A percentile compares a stretch with the other conserved stretches of the same genome.
Evolutionary conservation across 2,113 vertebrate genomes (phyloP).

Genomic region (Psilopsiagon aymara): DNA sequence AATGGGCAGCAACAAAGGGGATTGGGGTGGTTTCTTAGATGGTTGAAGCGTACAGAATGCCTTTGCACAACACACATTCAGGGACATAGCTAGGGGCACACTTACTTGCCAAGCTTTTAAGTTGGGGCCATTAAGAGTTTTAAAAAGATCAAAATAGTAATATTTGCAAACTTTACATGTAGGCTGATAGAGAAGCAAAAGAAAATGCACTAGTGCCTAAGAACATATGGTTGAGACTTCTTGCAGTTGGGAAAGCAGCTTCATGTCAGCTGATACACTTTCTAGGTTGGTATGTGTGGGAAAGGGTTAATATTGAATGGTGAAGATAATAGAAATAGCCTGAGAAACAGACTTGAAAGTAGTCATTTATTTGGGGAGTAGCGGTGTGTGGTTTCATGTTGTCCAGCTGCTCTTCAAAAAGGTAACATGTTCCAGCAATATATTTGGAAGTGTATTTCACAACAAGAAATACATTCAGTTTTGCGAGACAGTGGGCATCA

Average conservation of each 20-base stretch:
- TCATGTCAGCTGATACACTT: not conserved
- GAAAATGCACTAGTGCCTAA: not conserved
- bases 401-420: not conserved
- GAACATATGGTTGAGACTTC: not conserved
- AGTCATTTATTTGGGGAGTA: not conserved
- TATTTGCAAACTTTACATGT: not conserved
- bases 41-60: rapidly evolving
- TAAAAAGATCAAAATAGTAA: not conserved
- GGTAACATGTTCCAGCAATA: not conserved
- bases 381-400: not conserved
- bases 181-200: not conserved
- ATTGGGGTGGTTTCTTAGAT: rapidly evolving
- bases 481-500: not conserved
- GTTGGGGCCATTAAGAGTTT: not conserved
- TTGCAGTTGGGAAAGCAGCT: not conserved
- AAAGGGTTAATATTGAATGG: not conserved
- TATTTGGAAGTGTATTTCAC: not conserved
- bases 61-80: rapidly evolving
- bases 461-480: not conserved
- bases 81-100: not conserved
- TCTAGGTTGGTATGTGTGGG: not conserved
- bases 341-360: not conserved
- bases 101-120: not conserved
- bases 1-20: too few species aligned
- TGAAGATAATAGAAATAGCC: not conserved